Percentiles rank a stretch among this genome's conserved stretches.
Evolutionary conservation across 2,888 invertebrate genomes (phyloP).

Genomic region (Leptogaster cylindrica): DNA sequence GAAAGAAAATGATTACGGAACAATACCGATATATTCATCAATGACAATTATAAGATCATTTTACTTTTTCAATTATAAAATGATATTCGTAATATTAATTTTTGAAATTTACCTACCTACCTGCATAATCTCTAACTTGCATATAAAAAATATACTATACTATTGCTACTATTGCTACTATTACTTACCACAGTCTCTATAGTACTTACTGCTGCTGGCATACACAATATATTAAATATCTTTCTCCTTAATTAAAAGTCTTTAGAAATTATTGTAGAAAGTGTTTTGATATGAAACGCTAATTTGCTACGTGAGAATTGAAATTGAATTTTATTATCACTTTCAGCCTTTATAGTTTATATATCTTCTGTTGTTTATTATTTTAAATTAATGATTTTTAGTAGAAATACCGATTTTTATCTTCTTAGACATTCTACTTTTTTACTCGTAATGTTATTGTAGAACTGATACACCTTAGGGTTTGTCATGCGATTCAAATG

Average conservation of each 20-base stretch:
- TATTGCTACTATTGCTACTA: constrained; percentile 40
- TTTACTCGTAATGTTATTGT: constrained; percentile 27
- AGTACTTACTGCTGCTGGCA: constrained; percentile 43
- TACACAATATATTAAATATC: constrained; percentile 33
- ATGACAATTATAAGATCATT: constrained; percentile 8
- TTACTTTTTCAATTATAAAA: background rate
- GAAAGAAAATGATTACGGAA: background rate
- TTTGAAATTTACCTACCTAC: constrained; percentile 39
- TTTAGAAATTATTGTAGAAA: constrained; percentile 36
- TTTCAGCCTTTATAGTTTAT: constrained; percentile 8
- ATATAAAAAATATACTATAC: constrained; percentile 29
- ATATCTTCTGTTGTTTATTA: constrained; percentile 11
- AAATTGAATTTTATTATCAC: constrained; percentile 7
- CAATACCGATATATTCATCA: background rate
- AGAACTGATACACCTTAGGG: background rate
- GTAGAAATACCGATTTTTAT: constrained; percentile 20
- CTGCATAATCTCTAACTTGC: constrained; percentile 7
- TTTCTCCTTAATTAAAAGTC: constrained; percentile 25
- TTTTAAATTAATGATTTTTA: constrained; percentile 20
- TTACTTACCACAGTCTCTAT: constrained; percentile 29
- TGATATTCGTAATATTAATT: background rate
- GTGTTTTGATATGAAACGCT: constrained; percentile 28
- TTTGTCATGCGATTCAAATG: background rate
- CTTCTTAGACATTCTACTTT: constrained; percentile 11
- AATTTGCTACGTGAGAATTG: constrained; percentile 10